phyloP scores from a whole-genome alignment of 1,140 invertebrate genomes.

The Drosophila malerkotliana region DNA sequence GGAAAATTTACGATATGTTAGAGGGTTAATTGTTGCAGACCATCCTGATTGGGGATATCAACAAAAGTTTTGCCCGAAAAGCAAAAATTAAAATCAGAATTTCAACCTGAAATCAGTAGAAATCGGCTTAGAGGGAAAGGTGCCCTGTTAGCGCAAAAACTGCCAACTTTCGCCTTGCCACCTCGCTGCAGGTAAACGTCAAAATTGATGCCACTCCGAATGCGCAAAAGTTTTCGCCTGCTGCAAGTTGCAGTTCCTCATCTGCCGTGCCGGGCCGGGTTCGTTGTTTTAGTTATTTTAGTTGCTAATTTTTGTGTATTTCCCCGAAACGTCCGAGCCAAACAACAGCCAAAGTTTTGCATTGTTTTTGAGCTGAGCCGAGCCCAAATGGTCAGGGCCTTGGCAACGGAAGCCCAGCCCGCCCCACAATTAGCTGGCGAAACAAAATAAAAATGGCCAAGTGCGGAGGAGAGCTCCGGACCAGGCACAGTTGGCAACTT shows the following conservation, averaged over 20 bases:
- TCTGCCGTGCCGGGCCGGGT: conserved; percentile 9
- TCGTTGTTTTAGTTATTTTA: conserved; percentile 13
- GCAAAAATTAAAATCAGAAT: conserved; percentile 19
- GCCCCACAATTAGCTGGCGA: conserved; percentile 32
- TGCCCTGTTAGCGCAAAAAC: conserved; percentile 34
- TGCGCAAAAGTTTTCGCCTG: conserved; percentile 53
- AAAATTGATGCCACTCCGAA: conserved; percentile 83
- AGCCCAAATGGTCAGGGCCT: background rate
- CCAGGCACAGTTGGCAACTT: conserved; percentile 64
- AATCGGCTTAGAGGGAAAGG: conserved; percentile 55
- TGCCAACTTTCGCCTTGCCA: conserved; percentile 44
- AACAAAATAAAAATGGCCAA: conserved; percentile 15
- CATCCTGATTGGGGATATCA: conserved; percentile 63
- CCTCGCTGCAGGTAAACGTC: conserved; percentile 81
- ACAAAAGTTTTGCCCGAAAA: conserved; percentile 55
- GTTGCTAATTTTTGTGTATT: conserved; percentile 33
- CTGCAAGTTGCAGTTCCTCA: conserved; percentile 28
- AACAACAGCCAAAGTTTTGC: conserved; percentile 38
- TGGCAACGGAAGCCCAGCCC: conserved; percentile 4
- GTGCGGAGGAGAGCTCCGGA: conserved; percentile 25
- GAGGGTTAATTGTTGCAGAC: conserved; percentile 50
- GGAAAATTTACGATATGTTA: background rate
- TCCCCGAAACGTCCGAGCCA: conserved; percentile 41
- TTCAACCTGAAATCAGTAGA: conserved; percentile 40
- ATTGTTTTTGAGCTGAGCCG: conserved; percentile 40